phyloP scores from a whole-genome alignment of 1,140 invertebrate species.

The Pseudomyrmex gracilis region DNA sequence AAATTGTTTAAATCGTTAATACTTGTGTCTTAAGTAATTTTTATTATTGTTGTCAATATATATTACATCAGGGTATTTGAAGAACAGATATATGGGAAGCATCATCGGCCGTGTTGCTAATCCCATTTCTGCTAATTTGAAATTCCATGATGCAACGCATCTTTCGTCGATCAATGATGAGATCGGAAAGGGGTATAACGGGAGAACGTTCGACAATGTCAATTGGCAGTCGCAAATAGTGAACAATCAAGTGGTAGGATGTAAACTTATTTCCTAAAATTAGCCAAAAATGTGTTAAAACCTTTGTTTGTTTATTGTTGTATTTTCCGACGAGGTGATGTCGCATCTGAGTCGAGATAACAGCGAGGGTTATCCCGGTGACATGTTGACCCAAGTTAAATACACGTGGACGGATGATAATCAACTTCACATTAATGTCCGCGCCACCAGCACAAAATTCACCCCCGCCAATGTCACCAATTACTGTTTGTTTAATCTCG shows the following conservation, averaged over 20 bases:
- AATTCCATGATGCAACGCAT: constrained; percentile 31
- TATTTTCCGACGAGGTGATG: constrained; percentile 73
- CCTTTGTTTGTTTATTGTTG: constrained; percentile 7
- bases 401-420: constrained; percentile 88
- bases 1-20: background rate
- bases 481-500: constrained; percentile 90
- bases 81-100: constrained; percentile 88
- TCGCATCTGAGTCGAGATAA: constrained; percentile 85
- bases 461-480: constrained; percentile 89
- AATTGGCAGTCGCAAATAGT: constrained; percentile 82
- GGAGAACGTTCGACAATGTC: constrained; percentile 89
- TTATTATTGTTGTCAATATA: constrained; percentile 37
- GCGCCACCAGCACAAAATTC: constrained; percentile 86
- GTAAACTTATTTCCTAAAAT: constrained; percentile 13
- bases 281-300: background rate
- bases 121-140: constrained; percentile 85
- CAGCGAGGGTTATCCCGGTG: constrained; percentile 88
- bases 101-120: constrained; percentile 89
- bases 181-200: constrained; percentile 84
- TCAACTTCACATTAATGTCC: constrained; percentile 87
- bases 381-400: constrained; percentile 85
- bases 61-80: constrained; percentile 81
- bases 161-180: constrained; percentile 31
- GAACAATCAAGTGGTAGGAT: constrained; percentile 75
- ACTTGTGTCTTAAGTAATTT: background rate